Conservation (phyloP, 2,888 invertebrate species). For the Ectemnius cavifrons region DNA sequence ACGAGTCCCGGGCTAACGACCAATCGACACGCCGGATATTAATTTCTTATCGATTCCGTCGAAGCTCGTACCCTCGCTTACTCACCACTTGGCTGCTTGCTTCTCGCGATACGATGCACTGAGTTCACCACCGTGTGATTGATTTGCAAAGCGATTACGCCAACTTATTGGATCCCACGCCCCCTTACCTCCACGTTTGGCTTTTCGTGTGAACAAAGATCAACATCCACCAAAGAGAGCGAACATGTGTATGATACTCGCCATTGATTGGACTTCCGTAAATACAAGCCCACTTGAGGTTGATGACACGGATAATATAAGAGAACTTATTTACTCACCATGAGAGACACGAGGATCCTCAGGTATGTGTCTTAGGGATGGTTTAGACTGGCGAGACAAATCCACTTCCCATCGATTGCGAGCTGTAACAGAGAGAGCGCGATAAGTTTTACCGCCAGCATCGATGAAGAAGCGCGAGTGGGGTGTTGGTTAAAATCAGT, state of each 20-base stretch:
- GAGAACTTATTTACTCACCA: constrained; percentile 43
- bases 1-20: constrained; percentile 69
- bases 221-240: too few species aligned
- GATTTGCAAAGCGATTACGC: constrained; percentile 22
- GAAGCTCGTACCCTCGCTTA: neutral
- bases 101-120: too few species aligned
- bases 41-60: constrained; percentile 70
- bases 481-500: neutral
- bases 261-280: too few species aligned
- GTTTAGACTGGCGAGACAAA: constrained; percentile 88
- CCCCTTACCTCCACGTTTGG: neutral
- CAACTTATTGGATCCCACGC: neutral
- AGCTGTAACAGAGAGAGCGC: constrained; percentile 80
- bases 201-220: neutral
- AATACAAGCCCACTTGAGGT: too few species aligned
- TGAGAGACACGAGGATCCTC: constrained; percentile 39
- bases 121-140: constrained; percentile 3
- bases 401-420: constrained; percentile 85
- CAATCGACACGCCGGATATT: constrained; percentile 74
- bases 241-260: too few species aligned
- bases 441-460: neutral
- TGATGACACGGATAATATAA: too few species aligned
- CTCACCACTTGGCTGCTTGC: too few species aligned
- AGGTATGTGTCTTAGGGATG: constrained; percentile 15
- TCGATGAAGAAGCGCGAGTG: neutral